Base-by-base conservation (phyloP, 2,797 vertebrate genomes). In the Tangara arthus region DNA sequence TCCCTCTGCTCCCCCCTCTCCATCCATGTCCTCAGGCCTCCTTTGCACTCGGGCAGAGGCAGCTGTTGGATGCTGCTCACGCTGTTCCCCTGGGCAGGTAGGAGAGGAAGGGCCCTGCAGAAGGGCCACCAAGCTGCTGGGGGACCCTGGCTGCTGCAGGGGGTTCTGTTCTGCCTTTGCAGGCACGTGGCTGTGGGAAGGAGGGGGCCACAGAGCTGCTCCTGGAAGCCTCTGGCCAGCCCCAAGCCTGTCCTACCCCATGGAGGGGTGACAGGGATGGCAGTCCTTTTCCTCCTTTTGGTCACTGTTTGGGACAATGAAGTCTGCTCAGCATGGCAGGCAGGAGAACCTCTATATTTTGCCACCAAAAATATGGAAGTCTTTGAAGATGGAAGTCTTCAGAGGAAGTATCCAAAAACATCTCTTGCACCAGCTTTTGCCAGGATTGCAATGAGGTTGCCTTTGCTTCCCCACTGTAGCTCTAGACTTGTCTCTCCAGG, bases 21-120 rank as follows among this genome's bases (percentile, higher is more conserved):
- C 77, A 77, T 49, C 92, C 85, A 23, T 82, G 93, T 93, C 95
- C 96, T 94, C 92, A 94, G 59, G 89, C 82, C 87, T 93, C 93
- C 93, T 95, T 82, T 94, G 80, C 87, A 59, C 72, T 77, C 11
- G 59, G 69, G 89, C 82, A 87, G 71, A 39, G 78, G 65, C 64
- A n/a, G 69, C 32, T 71, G 15, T 34, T 42, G 89, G 80, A n/a
- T 53, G 71, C 70, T 79, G 73, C 73, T 76, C 44, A 2, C 2
- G 1, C 3, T 13, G 1, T 8, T 73, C 37, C 53, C 65, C 39
- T 1, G 0, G 26, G 61, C 30, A 75, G 52, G 47, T 17, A 39
- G 68, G 23, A 82, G 49, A 20, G 49, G 49, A 30, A 21, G 28
- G 34, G 53, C 28, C 52, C 73, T 39, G n/a, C 22, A 69, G 63